Evolutionary conservation across 2,113 vertebrate species (phyloP), one percentile per base, ranked within the genome.

Genomic region (Etheostoma spectabile): DNA sequence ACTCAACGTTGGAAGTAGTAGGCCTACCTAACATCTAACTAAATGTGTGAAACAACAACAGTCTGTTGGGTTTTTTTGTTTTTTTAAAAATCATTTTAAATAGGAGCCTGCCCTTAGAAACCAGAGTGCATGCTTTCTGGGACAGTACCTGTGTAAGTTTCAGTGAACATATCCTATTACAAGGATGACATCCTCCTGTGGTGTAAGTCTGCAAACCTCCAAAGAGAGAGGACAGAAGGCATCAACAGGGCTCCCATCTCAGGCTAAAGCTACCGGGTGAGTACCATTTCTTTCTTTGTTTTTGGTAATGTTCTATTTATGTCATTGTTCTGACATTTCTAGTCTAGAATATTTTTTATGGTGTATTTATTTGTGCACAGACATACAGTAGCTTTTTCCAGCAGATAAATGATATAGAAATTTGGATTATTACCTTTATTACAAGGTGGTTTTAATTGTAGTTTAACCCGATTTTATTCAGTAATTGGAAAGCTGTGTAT

Each of bases 131-230:
- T 15, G 33, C 75, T 82, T 13, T 73, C 52, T 19, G 53, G 24
- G 45, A 77, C 66, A 35, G 42, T 14, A 57, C 49, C 78, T 84
- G 91, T 92, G 76, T 94, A 79, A 60, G 75, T 93, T 92, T 92
- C 90, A 91, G 48, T 15, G 35, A 79, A 35, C 80, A 56, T 64
- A 92, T 93, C 91, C 69, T n/a, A 27, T 94, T 92, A 86, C 93
- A 87, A 66, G 61, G 76, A 88, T 74, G 86, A 57, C 74, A 80
- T 78, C 68, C 80, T 84, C 67, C 68, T 60, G 73, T 51, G 66
- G 60, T 64, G 45, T 51, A 56, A 48, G 53, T 33, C 75, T 63
- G 79, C 75, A 72, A 49, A 74, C 63, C 79, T 57, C 72, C 22
- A 59, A 79, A 67, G 74, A 82, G 79, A 74, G 38, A 80, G 65